These are phyloP conservation scores for Chiridota heheva DNA, from an alignment of 35 echinoderm and acorn worm genomes.

Conservation along the genomic window DNA sequence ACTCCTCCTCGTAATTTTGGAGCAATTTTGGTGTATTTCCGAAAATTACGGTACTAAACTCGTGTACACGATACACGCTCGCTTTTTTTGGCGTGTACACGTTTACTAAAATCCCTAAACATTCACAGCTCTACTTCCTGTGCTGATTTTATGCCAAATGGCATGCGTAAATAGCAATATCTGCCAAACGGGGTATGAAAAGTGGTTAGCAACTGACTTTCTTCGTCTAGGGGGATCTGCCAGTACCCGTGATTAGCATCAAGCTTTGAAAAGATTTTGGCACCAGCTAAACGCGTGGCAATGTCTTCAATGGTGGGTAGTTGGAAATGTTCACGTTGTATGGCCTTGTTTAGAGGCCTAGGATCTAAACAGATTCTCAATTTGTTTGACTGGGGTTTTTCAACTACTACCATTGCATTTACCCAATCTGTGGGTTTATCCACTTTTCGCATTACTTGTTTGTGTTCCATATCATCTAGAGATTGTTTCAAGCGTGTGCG, in stretches of 20 bases:
- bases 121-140: no score
- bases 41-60: no score
- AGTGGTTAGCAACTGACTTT: constrained; percentile 41
- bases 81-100: no score
- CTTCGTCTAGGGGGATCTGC: constrained; percentile 38
- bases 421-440: constrained; percentile 20
- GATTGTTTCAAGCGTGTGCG: background rate
- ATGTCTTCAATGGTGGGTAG: constrained; percentile 52
- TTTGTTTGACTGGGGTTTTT: constrained; percentile 24
- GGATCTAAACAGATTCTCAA: constrained; percentile 59
- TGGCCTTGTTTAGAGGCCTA: constrained; percentile 36
- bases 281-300: constrained; percentile 30
- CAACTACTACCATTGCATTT: constrained; percentile 19
- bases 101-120: no score
- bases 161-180: constrained; percentile 14
- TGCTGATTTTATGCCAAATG: constrained; percentile 51
- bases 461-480: constrained; percentile 17
- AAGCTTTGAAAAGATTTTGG: constrained; percentile 55
- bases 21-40: no score
- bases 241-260: constrained; percentile 67
- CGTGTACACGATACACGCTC: no score
- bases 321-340: constrained; percentile 50
- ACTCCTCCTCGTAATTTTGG: no score
- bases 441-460: background rate
- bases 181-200: constrained; percentile 56